A percentile compares a stretch with the other conserved stretches of the same genome.
Conservation (phyloP, 2,113 vertebrate species). For the Fulica atra region DNA sequence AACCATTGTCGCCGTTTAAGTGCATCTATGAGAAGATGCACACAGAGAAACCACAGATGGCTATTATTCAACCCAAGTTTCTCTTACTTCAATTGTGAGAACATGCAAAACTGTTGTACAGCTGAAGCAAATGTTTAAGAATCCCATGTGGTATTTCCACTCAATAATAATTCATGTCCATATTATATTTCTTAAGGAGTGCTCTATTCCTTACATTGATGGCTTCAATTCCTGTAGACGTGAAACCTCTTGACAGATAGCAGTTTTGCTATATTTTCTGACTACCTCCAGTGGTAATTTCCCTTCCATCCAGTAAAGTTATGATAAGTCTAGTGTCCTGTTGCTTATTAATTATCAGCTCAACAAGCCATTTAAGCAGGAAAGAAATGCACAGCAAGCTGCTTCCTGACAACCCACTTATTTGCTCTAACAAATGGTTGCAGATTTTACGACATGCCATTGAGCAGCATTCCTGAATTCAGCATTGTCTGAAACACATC, state of each 20-base stretch:
- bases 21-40: fast-evolving
- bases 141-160: background rate
- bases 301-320: background rate
- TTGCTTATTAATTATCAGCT: slow-evolving; percentile 57
- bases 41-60: background rate
- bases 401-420: background rate
- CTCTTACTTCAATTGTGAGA: background rate
- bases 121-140: background rate
- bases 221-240: background rate
- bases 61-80: background rate
- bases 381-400: background rate
- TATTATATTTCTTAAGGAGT: background rate
- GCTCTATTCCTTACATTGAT: background rate
- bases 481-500: background rate
- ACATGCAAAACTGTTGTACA: fast-evolving
- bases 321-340: background rate
- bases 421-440: background rate
- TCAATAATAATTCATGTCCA: background rate
- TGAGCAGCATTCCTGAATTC: background rate
- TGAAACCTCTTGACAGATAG: background rate
- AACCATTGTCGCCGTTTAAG: background rate
- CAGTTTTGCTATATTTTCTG: background rate
- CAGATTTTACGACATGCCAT: background rate
- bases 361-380: slow-evolving; percentile 5
- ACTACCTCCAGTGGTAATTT: background rate